Percentiles rank a stretch among this genome's conserved stretches.
phyloP scores from a whole-genome alignment of 2,113 vertebrate species.

The Pachypanchax playfairii region DNA sequence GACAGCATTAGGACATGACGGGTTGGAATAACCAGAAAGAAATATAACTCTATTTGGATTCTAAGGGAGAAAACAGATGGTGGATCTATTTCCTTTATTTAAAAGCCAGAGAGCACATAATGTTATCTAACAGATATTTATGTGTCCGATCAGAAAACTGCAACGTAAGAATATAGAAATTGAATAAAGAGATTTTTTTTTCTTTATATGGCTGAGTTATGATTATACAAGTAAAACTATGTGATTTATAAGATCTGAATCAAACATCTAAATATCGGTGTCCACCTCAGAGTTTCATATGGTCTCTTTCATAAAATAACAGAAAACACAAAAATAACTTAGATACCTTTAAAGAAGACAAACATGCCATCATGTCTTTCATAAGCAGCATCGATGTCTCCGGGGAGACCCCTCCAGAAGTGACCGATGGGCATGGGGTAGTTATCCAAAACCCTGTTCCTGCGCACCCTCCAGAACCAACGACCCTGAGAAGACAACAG shows the following conservation, averaged over 20 bases:
- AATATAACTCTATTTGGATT: constrained; percentile 8
- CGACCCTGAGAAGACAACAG: constrained; percentile 79
- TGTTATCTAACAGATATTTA: background rate
- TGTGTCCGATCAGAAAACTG: constrained; percentile 10
- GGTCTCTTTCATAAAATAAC: too few species aligned
- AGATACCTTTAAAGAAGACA: constrained; percentile 97
- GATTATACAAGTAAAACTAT: background rate
- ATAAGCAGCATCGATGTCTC: constrained; percentile 92
- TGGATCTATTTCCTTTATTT: background rate
- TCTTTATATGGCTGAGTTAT: background rate
- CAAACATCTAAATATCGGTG: background rate
- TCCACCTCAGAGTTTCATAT: too few species aligned
- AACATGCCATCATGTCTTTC: constrained; percentile 94
- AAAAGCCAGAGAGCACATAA: background rate
- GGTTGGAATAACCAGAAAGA: background rate
- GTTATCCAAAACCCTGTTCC: constrained; percentile 94
- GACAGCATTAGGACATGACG: background rate
- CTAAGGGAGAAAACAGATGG: constrained; percentile 39
- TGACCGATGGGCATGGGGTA: constrained; percentile 97
- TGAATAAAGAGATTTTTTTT: background rate
- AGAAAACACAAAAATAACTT: too few species aligned
- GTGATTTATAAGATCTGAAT: background rate
- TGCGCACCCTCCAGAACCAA: constrained; percentile 97
- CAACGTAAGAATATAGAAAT: constrained; percentile 3
- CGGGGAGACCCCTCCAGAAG: constrained; percentile 95